Conservation (phyloP, 2,113 vertebrate genomes). For the Sceloporus undulatus region DNA sequence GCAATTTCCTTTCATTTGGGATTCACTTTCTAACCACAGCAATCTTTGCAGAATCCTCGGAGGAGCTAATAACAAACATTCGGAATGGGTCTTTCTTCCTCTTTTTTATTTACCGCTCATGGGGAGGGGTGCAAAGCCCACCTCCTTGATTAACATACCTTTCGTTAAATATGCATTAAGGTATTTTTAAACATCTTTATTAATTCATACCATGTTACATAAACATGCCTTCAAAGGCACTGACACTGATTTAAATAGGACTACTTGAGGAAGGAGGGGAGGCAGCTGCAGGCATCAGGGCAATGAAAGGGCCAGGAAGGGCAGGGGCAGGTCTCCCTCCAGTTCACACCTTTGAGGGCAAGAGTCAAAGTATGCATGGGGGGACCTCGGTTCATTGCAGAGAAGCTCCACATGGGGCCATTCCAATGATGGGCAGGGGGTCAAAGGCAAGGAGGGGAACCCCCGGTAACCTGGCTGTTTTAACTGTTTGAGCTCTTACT, state of each 20-base stretch:
- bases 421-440: too few species aligned
- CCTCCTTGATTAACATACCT: constrained; percentile 16
- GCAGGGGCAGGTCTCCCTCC: not conserved
- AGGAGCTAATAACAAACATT: not conserved
- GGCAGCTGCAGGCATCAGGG: not conserved
- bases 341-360: not conserved
- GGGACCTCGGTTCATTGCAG: too few species aligned
- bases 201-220: constrained; percentile 12
- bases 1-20: not conserved
- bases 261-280: not conserved
- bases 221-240: constrained; percentile 25
- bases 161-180: constrained; percentile 35
- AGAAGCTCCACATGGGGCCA: too few species aligned
- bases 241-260: constrained; percentile 18
- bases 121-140: not conserved
- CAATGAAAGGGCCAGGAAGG: too few species aligned
- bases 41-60: not conserved
- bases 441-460: too few species aligned
- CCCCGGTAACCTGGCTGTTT: too few species aligned
- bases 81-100: not conserved
- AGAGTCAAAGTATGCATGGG: not conserved
- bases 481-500: too few species aligned
- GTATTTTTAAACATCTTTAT: constrained; percentile 30
- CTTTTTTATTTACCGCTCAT: not conserved
- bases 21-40: not conserved